Evolutionary conservation across 2,113 vertebrate genomes (phyloP), one percentile per base, ranked within the genome.

Genomic region (Protomyctophum bolini): DNA sequence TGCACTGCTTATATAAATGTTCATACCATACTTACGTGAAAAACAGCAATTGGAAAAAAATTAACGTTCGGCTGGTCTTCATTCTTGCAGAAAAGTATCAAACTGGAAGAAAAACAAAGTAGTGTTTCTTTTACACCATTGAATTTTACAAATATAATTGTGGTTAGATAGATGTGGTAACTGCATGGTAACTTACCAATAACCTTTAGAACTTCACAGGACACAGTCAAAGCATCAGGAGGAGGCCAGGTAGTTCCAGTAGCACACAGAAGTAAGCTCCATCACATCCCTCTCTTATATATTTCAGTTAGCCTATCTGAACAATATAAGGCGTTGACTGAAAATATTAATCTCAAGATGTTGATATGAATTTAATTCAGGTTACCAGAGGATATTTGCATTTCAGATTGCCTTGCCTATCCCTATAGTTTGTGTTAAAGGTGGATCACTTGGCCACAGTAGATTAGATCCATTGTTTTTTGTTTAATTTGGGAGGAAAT

Each of bases 41-140:
- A 58, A 69, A 72, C 9, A 85, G 51, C 47, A 80, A 58, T 46
- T 51, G 51, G 64, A 66, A 74, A 63, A 78, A 49, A 10, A 79
- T 63, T 61, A 1, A 6, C 56, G 14, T 70, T 61, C 45, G 4
- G 68, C 8, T 65, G 1, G 63, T 46, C 50, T 0, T 52, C 81
- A 86, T 83, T 50, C 7, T 76, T 68, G 48, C 70, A 0, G 51
- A 72, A 46, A 54, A 8, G 21, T 10, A 55, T 28, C 48, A 69
- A 63, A 56, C 76, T 72, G 58, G 10, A 1, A 58, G 70, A 41
- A 56, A 76, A 57, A 41, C n/a, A 48, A 50, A 41, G 2, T 54
- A 10, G 54, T 33, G 10, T 15, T 68, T 61, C 4, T 14, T 21
- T 8, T 7, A 57, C 8, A 15, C 0, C 7, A 57, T 8, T 8